Evolutionary conservation across 2,113 vertebrate species (phyloP).

Genomic region (Rhineura floridana): DNA sequence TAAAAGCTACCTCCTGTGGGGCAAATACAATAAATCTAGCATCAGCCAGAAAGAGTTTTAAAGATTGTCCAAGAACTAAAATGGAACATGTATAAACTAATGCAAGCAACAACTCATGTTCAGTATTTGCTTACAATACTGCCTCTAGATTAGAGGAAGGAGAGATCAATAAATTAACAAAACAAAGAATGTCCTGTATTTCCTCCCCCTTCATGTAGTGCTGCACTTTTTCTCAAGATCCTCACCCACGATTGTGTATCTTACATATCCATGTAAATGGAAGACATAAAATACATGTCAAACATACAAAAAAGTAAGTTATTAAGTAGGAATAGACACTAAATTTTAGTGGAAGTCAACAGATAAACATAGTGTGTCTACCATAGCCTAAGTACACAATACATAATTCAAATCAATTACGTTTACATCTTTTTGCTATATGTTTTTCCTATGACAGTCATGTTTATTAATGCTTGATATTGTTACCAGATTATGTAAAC

Average conservation of each 20-base stretch:
- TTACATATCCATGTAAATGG: conserved; percentile 76
- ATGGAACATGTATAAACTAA: conserved; percentile 12
- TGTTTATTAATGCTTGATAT: conserved; percentile 69
- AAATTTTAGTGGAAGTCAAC: conserved; percentile 85
- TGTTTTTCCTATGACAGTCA: conserved; percentile 69
- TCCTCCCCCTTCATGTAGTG: conserved; percentile 51
- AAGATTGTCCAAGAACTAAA: not conserved
- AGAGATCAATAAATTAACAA: conserved; percentile 46
- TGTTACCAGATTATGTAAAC: conserved; percentile 66
- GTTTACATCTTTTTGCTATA: conserved; percentile 74
- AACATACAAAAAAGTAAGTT: conserved; percentile 83
- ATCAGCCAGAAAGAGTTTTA: not conserved
- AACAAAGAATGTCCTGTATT: conserved; percentile 24
- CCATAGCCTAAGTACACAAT: conserved; percentile 78
- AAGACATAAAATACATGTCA: conserved; percentile 84
- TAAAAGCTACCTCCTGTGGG: not conserved
- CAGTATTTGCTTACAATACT: conserved; percentile 38
- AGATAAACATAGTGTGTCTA: conserved; percentile 81
- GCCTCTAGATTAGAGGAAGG: conserved; percentile 9
- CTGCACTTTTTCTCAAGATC: conserved; percentile 79
- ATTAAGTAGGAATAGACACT: conserved; percentile 79
- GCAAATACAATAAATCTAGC: not conserved
- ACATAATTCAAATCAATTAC: conserved; percentile 80
- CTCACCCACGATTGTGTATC: conserved; percentile 82
- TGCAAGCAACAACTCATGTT: conserved; percentile 22